Evolutionary conservation across 2,888 invertebrate genomes (phyloP).

Genomic region (Lithophane semibrunnea): DNA sequence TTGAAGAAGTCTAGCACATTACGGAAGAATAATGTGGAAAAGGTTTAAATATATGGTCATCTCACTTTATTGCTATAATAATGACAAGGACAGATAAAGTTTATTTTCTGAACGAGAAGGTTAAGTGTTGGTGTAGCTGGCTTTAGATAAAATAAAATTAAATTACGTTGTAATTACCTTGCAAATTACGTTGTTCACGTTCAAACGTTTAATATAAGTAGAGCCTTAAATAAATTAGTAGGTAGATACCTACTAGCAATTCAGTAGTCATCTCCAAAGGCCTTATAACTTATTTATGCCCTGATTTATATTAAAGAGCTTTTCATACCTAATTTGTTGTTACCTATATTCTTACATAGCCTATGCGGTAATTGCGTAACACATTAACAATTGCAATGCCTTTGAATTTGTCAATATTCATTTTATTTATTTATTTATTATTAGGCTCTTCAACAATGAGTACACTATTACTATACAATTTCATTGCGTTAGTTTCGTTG

Average conservation of each 20-base stretch:
- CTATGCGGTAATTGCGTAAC: neutral
- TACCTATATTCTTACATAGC: neutral
- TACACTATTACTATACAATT: too few relatives aligned
- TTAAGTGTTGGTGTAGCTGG: neutral
- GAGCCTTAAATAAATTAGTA: constrained; percentile 14
- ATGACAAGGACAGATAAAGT: neutral
- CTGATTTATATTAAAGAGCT: constrained; percentile 11
- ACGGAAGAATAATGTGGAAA: neutral
- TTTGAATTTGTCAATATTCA: neutral
- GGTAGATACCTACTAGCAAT: neutral
- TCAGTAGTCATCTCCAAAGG: neutral
- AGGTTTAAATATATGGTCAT: neutral
- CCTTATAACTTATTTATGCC: neutral
- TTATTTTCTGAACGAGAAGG: neutral
- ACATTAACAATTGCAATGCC: neutral
- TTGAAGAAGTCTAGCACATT: neutral
- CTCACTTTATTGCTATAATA: neutral
- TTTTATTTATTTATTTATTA: too few relatives aligned
- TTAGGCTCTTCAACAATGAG: too few relatives aligned
- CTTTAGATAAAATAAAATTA: neutral
- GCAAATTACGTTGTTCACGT: neutral
- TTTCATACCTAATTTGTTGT: neutral
- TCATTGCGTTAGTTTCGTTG: neutral
- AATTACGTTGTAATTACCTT: too few relatives aligned
- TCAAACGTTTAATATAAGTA: neutral